Evolutionary conservation across 2,797 vertebrate species (phyloP), one percentile per base, ranked within the genome.

Genomic region (Sarcophilus harrisii): DNA sequence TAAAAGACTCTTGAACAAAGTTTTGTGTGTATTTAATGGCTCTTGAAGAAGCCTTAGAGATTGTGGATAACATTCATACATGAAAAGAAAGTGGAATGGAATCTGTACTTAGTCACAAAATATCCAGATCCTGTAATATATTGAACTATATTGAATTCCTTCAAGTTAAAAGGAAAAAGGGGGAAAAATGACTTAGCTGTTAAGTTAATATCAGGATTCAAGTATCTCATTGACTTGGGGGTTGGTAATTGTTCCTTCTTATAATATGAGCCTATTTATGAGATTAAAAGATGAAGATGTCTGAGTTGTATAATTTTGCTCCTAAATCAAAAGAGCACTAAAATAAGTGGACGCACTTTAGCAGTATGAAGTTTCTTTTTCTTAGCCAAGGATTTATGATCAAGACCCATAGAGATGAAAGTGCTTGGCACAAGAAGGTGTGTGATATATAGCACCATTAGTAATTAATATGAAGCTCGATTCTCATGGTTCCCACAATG

Each of bases 381-480:
- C 94, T 87, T 52, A 59, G 57, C 9, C n/a, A 94, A 96, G 11
- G 32, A 92, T 94, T 95, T 97, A 92, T 93, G 92, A 93, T 93
- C 94, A 97, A 94, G 95, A 96, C 24, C 92, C 66, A 0, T 45
- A 95, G 27, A 73, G 66, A 95, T 95, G 90, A 92, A 92, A 92
- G 52, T 73, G 24, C 18, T 89, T 91, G 94, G 27, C 89, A 58
- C 57, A 90, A 95, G 38, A 55, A 94, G 95, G 92, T 92, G 52
- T 59, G 45, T 94, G 16, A 95, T 91, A 96, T 92, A 93, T 66
- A 90, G n/a, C 12, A 92, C 6, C 38, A 93, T 95, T 96, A 73
- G 58, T 96, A 95, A 96, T 95, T 95, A 95, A 95, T 94, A 66
- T 93, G 91, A 94, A 93, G 32, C 92, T 90, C 38, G 94, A 92